phyloP scores from a whole-genome alignment of 1,140 invertebrate species.

The Ridgeia piscesae region DNA sequence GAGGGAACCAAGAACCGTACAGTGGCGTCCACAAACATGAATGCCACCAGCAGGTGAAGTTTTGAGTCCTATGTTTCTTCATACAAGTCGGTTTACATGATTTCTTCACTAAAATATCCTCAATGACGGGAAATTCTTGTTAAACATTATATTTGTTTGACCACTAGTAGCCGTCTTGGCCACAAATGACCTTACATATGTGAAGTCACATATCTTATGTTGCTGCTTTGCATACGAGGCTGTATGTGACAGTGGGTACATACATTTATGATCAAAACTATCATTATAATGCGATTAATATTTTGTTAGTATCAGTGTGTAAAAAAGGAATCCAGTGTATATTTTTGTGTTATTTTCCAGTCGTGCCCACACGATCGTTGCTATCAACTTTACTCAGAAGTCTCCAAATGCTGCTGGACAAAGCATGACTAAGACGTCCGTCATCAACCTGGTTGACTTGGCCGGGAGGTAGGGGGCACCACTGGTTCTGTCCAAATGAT shows the following conservation, averaged over 20 bases:
- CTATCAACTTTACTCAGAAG: slow-evolving; percentile 65
- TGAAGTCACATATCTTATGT: too few relatives aligned
- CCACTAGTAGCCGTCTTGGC: too few relatives aligned
- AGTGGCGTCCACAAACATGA: slow-evolving; percentile 68
- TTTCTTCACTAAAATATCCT: too few relatives aligned
- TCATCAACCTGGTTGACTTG: slow-evolving; percentile 67
- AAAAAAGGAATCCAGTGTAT: not conserved
- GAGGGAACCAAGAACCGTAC: slow-evolving; percentile 66
- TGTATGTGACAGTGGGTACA: too few relatives aligned
- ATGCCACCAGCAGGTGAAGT: slow-evolving; percentile 64
- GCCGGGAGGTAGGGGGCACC: slow-evolving; percentile 63
- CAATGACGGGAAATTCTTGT: too few relatives aligned
- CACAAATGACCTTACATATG: too few relatives aligned
- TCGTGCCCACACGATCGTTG: slow-evolving; percentile 67
- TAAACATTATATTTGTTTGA: too few relatives aligned
- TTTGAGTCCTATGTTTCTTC: too few relatives aligned
- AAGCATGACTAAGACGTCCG: slow-evolving; percentile 64
- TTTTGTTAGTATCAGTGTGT: not conserved
- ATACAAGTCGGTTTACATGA: too few relatives aligned
- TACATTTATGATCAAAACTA: not conserved
- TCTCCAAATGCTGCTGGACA: slow-evolving; percentile 59
- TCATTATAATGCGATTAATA: not conserved
- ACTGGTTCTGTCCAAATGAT: not conserved
- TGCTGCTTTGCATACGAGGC: too few relatives aligned
- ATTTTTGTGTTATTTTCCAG: slow-evolving; percentile 32